Percentiles rank a stretch among this genome's conserved stretches.
Conservation (phyloP, 2,113 vertebrate genomes). For the Trogon surrucura region DNA sequence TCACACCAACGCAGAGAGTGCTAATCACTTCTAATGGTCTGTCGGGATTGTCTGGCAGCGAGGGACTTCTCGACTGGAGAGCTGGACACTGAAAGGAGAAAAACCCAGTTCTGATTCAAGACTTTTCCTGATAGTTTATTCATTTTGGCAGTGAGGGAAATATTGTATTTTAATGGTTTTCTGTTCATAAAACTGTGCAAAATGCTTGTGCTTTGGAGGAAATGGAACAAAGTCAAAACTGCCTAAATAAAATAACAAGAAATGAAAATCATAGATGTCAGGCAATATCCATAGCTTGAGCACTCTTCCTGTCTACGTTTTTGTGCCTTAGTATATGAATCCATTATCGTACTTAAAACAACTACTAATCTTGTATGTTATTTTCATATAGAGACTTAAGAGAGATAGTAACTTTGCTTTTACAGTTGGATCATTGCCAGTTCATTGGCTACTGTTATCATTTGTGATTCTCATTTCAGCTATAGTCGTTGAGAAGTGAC, state of each 20-base stretch:
- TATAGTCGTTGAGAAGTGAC: not conserved
- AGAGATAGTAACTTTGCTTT: not conserved
- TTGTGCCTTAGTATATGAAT: not conserved
- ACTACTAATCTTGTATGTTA: not conserved
- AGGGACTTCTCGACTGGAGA: conserved; percentile 17
- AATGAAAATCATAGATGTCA: not conserved
- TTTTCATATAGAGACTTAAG: not conserved
- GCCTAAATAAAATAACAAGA: not conserved
- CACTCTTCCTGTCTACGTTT: not conserved
- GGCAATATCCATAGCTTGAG: not conserved
- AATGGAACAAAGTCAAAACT: not conserved
- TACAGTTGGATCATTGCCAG: not conserved
- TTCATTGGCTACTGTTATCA: not conserved
- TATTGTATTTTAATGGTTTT: not conserved
- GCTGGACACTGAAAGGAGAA: not conserved
- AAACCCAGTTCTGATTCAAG: not conserved
- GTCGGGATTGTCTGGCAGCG: not conserved
- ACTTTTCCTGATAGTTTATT: not conserved
- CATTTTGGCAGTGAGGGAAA: not conserved
- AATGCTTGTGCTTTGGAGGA: not conserved
- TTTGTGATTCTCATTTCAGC: not conserved
- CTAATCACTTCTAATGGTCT: conserved; percentile 31
- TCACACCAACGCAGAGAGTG: not conserved
- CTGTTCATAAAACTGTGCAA: not conserved
- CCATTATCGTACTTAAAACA: not conserved